Evolutionary conservation across 2,113 vertebrate species (phyloP), one percentile per base, ranked within the genome.

Genomic region (Fregetta grallaria): DNA sequence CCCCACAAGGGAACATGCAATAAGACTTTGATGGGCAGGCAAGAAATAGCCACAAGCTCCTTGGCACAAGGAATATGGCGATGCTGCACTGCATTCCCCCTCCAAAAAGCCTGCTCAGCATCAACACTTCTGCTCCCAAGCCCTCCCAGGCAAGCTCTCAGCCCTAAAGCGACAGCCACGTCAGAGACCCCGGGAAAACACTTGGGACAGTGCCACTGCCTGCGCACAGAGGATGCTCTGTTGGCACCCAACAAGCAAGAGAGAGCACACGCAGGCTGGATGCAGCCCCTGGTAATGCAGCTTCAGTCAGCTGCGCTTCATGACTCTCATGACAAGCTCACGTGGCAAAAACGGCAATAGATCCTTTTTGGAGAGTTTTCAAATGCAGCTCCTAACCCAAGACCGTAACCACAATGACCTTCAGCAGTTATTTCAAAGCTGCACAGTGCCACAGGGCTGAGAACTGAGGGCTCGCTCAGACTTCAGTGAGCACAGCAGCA

Each of bases 321-420:
- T 76, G 90, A 92, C 40, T 94, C 92, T 79, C 81, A 61, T 44
- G 86, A 90, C 72, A 92, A 55, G 63, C 79, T 93, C 92, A 95
- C 9, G 10, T 63, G 86, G 86, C 82, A 94, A 42, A 86, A 90
- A 6, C 15, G 4, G 78, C 68, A 77, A 93, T 19, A 88, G 71
- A 59, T 93, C 59, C 74, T 86, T 92, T 88, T 59, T 47, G 71
- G 38, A 81, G 84, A 61, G 45, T 74, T 88, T 88, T 88, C 82
- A 76, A 83, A 93, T 9, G 42, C 74, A 90, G 77, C 75, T 95
- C 80, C 79, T 88, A 94, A 94, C 47, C 26, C 68, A 77, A 86
- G 61, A 50, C 80, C 4, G 2, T 32, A 95, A 89, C 89, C 52
- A 95, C 68, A 74, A 21, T n/a, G 93, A 86, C 83, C 86, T 92